Evolutionary conservation across 2,888 invertebrate genomes (phyloP).

Genomic region (Trissoscelio sp.): DNA sequence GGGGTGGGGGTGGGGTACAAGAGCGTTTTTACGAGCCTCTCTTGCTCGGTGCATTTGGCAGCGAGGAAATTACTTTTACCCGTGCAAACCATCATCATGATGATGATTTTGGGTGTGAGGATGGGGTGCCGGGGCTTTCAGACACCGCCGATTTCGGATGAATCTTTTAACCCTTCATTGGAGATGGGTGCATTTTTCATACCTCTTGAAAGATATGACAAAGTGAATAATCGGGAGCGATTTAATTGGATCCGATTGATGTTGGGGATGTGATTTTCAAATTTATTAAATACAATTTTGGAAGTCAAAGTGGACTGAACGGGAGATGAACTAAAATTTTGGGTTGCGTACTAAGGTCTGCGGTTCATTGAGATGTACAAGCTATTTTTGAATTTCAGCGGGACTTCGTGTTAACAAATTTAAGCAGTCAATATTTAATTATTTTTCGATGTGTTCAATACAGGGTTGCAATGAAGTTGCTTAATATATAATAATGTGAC

Average conservation of each 20-base stretch:
- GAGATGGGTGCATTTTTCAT: constrained; percentile 41
- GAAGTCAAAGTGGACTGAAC: too few relatives aligned
- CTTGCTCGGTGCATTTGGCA: constrained; percentile 18
- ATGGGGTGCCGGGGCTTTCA: not conserved
- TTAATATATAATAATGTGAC: constrained; percentile 14
- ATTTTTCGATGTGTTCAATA: constrained; percentile 5
- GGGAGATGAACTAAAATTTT: too few relatives aligned
- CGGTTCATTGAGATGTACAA: constrained; percentile 1
- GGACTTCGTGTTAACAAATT: not conserved
- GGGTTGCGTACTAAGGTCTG: too few relatives aligned
- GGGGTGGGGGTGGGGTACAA: constrained; percentile 1
- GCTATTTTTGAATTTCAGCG: not conserved
- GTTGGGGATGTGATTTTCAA: not conserved
- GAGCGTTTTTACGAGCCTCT: constrained; percentile 30
- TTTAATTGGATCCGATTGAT: constrained; percentile 21
- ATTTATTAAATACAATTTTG: constrained; percentile 21
- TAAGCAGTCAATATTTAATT: constrained; percentile 7
- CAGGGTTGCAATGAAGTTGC: not conserved
- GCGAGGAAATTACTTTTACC: constrained; percentile 55
- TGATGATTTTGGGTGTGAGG: constrained; percentile 29
- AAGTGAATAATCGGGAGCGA: not conserved
- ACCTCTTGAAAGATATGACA: constrained; percentile 27
- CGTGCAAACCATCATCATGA: constrained; percentile 9
- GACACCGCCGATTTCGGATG: constrained; percentile 1
- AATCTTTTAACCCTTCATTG: constrained; percentile 35